Conservation (phyloP, 2,797 vertebrate genomes). For the Vultur gryphus region DNA sequence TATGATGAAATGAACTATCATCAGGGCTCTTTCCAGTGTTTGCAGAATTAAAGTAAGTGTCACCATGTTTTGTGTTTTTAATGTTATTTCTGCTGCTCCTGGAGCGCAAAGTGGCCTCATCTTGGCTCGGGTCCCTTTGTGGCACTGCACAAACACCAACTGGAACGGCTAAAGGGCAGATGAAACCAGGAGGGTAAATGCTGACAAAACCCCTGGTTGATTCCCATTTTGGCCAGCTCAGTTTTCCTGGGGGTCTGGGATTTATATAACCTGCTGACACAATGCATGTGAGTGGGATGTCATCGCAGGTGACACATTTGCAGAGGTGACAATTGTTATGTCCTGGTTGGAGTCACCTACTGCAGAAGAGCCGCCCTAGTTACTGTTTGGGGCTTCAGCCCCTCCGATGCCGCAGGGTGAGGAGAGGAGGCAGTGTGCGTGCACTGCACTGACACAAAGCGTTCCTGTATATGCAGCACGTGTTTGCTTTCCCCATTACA, state of each 20-base stretch:
- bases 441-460: not conserved
- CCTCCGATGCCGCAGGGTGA: rapidly evolving
- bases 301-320: not conserved
- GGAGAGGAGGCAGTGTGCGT: not conserved
- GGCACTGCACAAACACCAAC: not conserved
- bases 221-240: not conserved
- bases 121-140: not conserved
- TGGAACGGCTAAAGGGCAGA: not conserved
- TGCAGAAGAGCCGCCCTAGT: not conserved
- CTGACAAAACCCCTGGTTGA: not conserved
- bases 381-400: not conserved
- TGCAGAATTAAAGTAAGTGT: not conserved
- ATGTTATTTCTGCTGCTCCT: not conserved
- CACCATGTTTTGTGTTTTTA: not conserved
- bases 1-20: not conserved
- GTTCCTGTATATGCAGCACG: not conserved
- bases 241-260: not conserved
- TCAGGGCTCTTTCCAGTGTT: not conserved
- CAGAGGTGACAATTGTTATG: not conserved
- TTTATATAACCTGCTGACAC: not conserved
- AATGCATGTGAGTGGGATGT: not conserved
- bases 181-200: not conserved
- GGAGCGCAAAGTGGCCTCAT: not conserved
- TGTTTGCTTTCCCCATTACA: not conserved
- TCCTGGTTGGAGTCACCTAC: not conserved